These are phyloP conservation scores for Hassar affinis DNA, from an alignment of 2,113 vertebrate species.

Conservation along the genomic window DNA sequence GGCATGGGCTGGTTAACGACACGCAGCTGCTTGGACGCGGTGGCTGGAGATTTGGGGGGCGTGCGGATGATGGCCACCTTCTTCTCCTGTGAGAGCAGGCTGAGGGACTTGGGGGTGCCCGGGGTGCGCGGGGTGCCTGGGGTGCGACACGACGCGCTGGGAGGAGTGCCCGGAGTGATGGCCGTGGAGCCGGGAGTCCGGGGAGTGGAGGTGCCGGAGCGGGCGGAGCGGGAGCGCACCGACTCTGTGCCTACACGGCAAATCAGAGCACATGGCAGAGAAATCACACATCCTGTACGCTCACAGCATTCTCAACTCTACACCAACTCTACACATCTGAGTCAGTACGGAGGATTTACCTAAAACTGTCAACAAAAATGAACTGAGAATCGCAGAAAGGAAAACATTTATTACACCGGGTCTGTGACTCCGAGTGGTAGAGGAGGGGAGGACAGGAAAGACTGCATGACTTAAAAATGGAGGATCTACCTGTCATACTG, in stretches of 20 bases:
- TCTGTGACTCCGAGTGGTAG: slow-evolving; percentile 7
- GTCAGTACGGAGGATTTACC: background rate
- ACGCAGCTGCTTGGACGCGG: slow-evolving; percentile 91
- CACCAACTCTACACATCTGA: background rate
- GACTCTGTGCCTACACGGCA: slow-evolving; percentile 79
- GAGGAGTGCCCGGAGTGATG: slow-evolving; percentile 92
- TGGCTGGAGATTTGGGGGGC: slow-evolving; percentile 93
- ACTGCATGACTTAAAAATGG: background rate
- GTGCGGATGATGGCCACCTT: slow-evolving; percentile 92
- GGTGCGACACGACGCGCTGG: slow-evolving; percentile 90
- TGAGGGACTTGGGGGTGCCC: slow-evolving; percentile 90
- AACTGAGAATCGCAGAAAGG: background rate
- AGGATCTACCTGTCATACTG: slow-evolving; percentile 71
- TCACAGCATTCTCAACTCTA: background rate
- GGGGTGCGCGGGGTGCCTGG: slow-evolving; percentile 87
- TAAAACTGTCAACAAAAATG: background rate
- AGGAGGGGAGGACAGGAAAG: background rate
- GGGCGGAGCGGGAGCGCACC: slow-evolving; percentile 87
- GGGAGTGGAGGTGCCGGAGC: slow-evolving; percentile 93
- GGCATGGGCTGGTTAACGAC: slow-evolving; percentile 93
- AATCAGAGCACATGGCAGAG: background rate
- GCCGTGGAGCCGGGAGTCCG: slow-evolving; percentile 91
- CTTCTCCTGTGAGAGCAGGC: slow-evolving; percentile 90
- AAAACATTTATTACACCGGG: background rate
- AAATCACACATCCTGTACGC: background rate